Evolutionary conservation across 2,888 invertebrate species (phyloP), one percentile per base, ranked within the genome.

Genomic region (Pseudolycoriella hygida): DNA sequence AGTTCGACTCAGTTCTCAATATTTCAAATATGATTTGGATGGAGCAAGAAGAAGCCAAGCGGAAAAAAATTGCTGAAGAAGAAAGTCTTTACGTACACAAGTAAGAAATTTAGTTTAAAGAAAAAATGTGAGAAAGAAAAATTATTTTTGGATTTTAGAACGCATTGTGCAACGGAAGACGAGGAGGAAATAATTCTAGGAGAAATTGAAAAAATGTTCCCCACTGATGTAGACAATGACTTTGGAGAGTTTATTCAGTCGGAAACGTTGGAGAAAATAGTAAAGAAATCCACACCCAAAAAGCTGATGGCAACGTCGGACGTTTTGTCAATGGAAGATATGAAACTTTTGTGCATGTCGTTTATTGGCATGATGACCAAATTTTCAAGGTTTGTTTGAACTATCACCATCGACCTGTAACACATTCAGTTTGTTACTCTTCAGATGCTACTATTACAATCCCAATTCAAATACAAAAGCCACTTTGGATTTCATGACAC

Each of bases 81-180:
- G 84, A 84, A 44, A 80, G 78, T 52, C 64, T 90, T 40, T 86
- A 83, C 60, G 77, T 77, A 46, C 80, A 76, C 10, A 79, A 75
- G 73, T 74, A 65, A 60, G n/a, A n/a, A n/a, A n/a, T n/a, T n/a
- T n/a, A n/a, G n/a, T n/a, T n/a, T n/a, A n/a, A n/a, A n/a, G n/a
- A n/a, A n/a, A n/a, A n/a, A n/a, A n/a, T n/a, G n/a, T n/a, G n/a
- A n/a, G n/a, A n/a, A n/a, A n/a, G n/a, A n/a, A n/a, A n/a, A n/a
- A n/a, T n/a, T n/a, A n/a, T n/a, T n/a, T n/a, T n/a, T n/a, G n/a
- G n/a, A n/a, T n/a, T n/a, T 40, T 43, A 74, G 74, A 56, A 74
- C 75, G 0, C 74, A 74, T 61, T 77, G 77, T 45, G 73, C 74
- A 52, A 71, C 73, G 17, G 72, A 77, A 56, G 70, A 77, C 17